A percentile compares a stretch with the other conserved stretches of the same genome.
phyloP scores from a whole-genome alignment of 92 coral and sea anemone genomes.

The Micromussa lordhowensis region DNA sequence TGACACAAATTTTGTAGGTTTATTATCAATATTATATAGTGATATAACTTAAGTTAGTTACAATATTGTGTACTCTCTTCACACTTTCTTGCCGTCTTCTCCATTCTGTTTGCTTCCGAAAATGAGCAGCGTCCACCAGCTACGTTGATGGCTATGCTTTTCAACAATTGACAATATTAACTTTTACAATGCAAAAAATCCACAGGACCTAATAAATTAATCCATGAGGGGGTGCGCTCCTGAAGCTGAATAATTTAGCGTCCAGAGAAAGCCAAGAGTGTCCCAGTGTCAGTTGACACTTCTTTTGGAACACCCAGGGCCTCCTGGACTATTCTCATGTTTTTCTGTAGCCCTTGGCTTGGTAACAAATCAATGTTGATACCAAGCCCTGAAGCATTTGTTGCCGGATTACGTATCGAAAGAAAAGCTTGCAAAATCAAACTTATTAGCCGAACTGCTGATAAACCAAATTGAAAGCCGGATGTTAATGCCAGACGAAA shows the following conservation, averaged over 20 bases:
- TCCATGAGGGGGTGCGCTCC: neutral
- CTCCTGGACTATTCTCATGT: neutral
- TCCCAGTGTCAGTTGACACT: neutral
- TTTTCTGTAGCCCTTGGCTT: neutral
- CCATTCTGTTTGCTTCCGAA: neutral
- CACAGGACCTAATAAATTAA: constrained; percentile 6
- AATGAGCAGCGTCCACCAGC: neutral
- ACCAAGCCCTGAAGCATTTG: neutral
- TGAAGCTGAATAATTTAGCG: neutral
- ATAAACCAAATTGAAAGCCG: neutral
- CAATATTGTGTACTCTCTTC: neutral
- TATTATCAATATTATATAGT: neutral
- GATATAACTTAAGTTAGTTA: neutral
- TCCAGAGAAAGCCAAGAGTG: neutral
- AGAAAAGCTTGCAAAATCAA: neutral
- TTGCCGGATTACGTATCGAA: neutral
- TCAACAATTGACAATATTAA: neutral
- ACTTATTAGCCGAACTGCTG: neutral
- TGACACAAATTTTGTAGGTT: too few species aligned
- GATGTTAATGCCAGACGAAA: neutral
- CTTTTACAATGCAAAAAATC: neutral
- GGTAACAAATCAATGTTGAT: neutral
- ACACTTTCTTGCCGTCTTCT: neutral
- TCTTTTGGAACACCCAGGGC: constrained; percentile 1
- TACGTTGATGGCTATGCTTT: neutral